Percentiles rank a stretch among this genome's conserved stretches.
These are phyloP conservation scores for Melanotaenia boesemani DNA, from an alignment of 2,797 vertebrate genomes.

Conservation along the genomic window DNA sequence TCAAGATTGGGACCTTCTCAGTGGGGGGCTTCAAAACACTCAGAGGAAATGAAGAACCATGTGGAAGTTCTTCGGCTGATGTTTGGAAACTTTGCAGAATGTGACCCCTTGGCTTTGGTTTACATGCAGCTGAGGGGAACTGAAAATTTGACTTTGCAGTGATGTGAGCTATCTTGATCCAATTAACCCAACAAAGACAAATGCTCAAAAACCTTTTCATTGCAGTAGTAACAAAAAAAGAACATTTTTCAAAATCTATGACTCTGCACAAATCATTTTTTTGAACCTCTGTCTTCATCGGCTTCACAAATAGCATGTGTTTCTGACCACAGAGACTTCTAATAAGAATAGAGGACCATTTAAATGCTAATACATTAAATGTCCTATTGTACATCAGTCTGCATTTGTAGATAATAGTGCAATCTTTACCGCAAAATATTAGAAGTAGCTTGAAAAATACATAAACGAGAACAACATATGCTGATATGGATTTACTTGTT, in stretches of 20 bases:
- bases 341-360: slow-evolving; percentile 71
- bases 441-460: slow-evolving; percentile 2
- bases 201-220: background rate
- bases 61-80: slow-evolving; percentile 80
- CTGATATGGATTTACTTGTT: slow-evolving; percentile 38
- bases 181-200: slow-evolving; percentile 27
- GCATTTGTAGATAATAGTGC: slow-evolving; percentile 52
- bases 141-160: slow-evolving; percentile 52
- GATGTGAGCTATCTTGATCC: slow-evolving; percentile 8
- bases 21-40: slow-evolving; percentile 83
- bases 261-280: slow-evolving; percentile 33
- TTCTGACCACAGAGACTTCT: slow-evolving; percentile 71
- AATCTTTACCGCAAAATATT: slow-evolving; percentile 28
- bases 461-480: slow-evolving; percentile 30
- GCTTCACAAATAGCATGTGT: slow-evolving; percentile 67
- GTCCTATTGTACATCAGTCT: slow-evolving; percentile 38
- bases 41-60: slow-evolving; percentile 82
- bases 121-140: slow-evolving; percentile 37
- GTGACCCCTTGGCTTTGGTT: slow-evolving; percentile 73
- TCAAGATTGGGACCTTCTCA: slow-evolving; percentile 86
- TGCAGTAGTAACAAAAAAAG: slow-evolving; percentile 17
- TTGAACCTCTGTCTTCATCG: slow-evolving; percentile 45
- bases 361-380: slow-evolving; percentile 74
- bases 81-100: slow-evolving; percentile 85
- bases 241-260: slow-evolving; percentile 17